A percentile compares a stretch with the other conserved stretches of the same genome.
These are phyloP conservation scores for Lutjanus campechanus DNA, from an alignment of 2,797 vertebrate species.

Conservation along the genomic window DNA sequence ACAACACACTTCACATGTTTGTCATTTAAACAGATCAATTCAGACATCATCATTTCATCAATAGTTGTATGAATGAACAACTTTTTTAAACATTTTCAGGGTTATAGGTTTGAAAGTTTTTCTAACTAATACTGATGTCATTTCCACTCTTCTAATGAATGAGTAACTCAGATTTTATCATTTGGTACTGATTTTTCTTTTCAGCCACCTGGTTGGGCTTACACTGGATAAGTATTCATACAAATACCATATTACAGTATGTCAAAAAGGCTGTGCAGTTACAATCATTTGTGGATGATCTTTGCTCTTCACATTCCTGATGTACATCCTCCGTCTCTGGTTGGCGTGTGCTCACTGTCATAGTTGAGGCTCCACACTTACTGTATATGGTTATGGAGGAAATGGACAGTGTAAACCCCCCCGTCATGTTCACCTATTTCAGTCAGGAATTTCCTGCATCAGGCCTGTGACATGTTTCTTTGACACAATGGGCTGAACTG, in stretches of 20 bases:
- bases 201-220: neutral
- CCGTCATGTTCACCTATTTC: conserved; percentile 47
- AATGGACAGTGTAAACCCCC: conserved; percentile 45
- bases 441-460: conserved; percentile 63
- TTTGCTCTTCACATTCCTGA: conserved; percentile 10
- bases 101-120: no score
- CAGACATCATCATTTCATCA: no score
- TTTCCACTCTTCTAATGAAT: neutral
- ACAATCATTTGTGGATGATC: neutral
- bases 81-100: no score
- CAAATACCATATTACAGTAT: neutral
- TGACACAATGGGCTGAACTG: conserved; percentile 42
- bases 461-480: conserved; percentile 25
- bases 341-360: neutral
- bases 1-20: neutral
- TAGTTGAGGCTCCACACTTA: neutral
- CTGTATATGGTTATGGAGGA: conserved; percentile 39
- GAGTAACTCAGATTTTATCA: neutral
- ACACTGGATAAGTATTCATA: neutral
- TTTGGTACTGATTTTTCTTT: neutral
- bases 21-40: no score
- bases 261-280: neutral
- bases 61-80: no score
- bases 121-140: no score
- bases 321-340: neutral